phyloP scores from a whole-genome alignment of 2,888 invertebrate species.

The Liposcelis brunnea region DNA sequence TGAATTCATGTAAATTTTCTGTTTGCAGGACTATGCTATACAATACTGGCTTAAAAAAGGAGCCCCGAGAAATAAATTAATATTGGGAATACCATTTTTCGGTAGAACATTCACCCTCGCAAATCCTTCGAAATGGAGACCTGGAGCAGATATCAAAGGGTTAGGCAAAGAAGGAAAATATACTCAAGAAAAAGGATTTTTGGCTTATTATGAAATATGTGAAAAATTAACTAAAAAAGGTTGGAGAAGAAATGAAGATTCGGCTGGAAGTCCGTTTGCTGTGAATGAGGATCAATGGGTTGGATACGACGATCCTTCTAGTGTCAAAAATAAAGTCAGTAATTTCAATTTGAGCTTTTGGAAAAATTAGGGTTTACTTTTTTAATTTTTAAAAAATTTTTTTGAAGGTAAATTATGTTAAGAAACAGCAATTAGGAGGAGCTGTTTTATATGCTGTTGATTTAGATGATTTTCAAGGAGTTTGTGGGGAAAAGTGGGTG shows the following conservation, averaged over 20 bases:
- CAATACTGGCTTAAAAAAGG: constrained; percentile 64
- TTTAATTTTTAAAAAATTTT: constrained; percentile 1
- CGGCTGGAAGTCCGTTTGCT: constrained; percentile 45
- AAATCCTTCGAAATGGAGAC: constrained; percentile 31
- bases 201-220: constrained; percentile 57
- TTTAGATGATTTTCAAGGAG: constrained; percentile 60
- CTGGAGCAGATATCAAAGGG: constrained; percentile 40
- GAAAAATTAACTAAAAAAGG: constrained; percentile 29
- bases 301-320: constrained; percentile 53
- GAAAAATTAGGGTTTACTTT: no score
- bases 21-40: constrained; percentile 46
- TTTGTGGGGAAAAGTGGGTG: constrained; percentile 56
- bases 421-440: constrained; percentile 38
- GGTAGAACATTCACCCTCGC: constrained; percentile 54
- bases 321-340: constrained; percentile 44
- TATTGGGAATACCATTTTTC: constrained; percentile 75
- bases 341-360: constrained; percentile 1
- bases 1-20: no score
- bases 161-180: constrained; percentile 47
- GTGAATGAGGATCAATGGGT: constrained; percentile 61
- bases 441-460: constrained; percentile 54
- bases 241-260: constrained; percentile 37
- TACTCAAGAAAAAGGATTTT: constrained; percentile 46
- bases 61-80: constrained; percentile 58
- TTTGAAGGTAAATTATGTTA: constrained; percentile 42